These are phyloP conservation scores for Calyptomena viridis DNA, from an alignment of 2,113 vertebrate species.

Conservation along the genomic window DNA sequence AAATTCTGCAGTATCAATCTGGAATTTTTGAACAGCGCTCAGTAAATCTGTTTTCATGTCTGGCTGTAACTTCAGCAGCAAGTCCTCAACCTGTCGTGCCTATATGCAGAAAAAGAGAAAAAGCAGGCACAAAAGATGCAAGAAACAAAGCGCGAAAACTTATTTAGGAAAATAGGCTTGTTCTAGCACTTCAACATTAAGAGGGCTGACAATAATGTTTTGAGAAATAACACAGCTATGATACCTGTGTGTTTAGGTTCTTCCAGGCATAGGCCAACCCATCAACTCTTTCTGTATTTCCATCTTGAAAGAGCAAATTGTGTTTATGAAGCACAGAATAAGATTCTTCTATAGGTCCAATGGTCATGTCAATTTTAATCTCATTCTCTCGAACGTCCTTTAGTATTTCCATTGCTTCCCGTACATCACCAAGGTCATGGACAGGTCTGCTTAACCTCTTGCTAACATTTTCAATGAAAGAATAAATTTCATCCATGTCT, in stretches of 20 bases:
- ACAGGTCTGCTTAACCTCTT: conserved; percentile 78
- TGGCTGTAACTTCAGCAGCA: conserved; percentile 76
- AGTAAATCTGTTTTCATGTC: conserved; percentile 81
- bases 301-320: conserved; percentile 74
- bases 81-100: conserved; percentile 77
- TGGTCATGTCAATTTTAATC: conserved; percentile 72
- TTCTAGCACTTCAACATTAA: not conserved
- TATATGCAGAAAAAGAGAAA: conserved; percentile 31
- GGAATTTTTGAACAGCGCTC: conserved; percentile 69
- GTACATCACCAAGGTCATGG: conserved; percentile 78
- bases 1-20: conserved; percentile 66
- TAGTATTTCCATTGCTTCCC: conserved; percentile 76
- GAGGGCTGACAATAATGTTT: not conserved
- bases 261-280: conserved; percentile 82
- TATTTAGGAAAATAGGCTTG: not conserved
- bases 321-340: conserved; percentile 79
- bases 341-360: conserved; percentile 82
- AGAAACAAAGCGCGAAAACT: not conserved
- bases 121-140: not conserved
- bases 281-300: conserved; percentile 80
- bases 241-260: conserved; percentile 77
- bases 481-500: conserved; percentile 73
- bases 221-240: not conserved
- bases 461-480: conserved; percentile 73
- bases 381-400: conserved; percentile 79